Percentiles rank a stretch among this genome's conserved stretches.
These are phyloP conservation scores for Amphipyra tragopoginis DNA, from an alignment of 2,888 invertebrate species.

Conservation along the genomic window DNA sequence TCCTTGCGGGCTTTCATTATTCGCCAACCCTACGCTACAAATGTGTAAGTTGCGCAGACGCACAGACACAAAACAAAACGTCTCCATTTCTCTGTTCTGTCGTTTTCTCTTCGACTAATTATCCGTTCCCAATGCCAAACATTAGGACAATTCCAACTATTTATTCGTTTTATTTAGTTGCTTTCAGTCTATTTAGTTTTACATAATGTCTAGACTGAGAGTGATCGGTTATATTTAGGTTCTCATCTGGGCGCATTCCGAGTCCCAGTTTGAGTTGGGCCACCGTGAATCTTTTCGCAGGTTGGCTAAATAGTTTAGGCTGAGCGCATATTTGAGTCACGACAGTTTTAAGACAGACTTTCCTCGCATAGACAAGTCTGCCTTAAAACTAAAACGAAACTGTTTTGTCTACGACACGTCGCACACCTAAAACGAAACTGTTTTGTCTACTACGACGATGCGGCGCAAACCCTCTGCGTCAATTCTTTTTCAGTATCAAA, in stretches of 20 bases:
- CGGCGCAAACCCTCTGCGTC: too few species aligned
- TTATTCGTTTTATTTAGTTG: constrained; percentile 56
- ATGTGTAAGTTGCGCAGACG: constrained; percentile 60
- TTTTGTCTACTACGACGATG: too few species aligned
- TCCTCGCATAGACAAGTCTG: too few species aligned
- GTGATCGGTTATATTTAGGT: constrained; percentile 34
- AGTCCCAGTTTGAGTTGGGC: constrained; percentile 13
- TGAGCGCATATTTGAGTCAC: too few species aligned
- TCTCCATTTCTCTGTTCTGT: constrained; percentile 35
- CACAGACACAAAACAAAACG: constrained; percentile 56
- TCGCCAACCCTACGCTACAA: constrained; percentile 64
- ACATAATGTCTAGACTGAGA: constrained; percentile 62
- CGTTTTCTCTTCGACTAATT: constrained; percentile 68
- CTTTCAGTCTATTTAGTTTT: constrained; percentile 54
- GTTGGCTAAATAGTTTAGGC: too few species aligned
- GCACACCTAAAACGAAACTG: too few species aligned
- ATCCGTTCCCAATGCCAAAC: constrained; percentile 69
- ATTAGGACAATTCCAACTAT: constrained; percentile 61
- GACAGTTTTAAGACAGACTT: too few species aligned
- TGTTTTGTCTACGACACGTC: too few species aligned
- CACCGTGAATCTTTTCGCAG: constrained; percentile 1
- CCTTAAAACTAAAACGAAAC: too few species aligned
- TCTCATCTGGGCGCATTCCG: constrained; percentile 23
- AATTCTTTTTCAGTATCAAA: too few species aligned
- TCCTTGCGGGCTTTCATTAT: too few species aligned